Evolutionary conservation across 2,797 vertebrate genomes (phyloP).

Genomic region (Protonibea diacanthus): DNA sequence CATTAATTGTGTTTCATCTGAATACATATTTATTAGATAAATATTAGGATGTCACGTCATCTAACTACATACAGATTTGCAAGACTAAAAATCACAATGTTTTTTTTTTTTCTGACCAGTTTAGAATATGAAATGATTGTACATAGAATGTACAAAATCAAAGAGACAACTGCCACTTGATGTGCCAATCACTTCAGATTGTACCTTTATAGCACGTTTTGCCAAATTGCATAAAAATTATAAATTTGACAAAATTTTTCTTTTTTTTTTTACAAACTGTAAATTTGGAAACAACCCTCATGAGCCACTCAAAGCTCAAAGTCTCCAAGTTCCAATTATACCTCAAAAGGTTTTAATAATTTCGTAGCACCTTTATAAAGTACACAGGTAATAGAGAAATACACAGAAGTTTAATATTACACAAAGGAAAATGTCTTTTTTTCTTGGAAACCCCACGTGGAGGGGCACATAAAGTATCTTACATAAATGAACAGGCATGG

Average conservation of each 20-base stretch:
- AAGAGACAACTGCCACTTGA: conserved; percentile 93
- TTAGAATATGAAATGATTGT: conserved; percentile 97
- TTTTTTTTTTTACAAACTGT: conserved; percentile 92
- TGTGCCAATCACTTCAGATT: conserved; percentile 93
- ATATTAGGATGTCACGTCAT: conserved; percentile 99
- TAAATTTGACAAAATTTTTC: conserved; percentile 92
- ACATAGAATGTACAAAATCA: conserved; percentile 95
- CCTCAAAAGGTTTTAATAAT: conserved; percentile 91
- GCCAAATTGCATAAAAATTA: conserved; percentile 87
- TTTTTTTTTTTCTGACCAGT: conserved; percentile 89
- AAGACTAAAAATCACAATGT: conserved; percentile 99
- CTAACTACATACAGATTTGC: conserved; percentile 99
- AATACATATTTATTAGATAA: conserved; percentile 99
- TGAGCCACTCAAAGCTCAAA: conserved; percentile 77
- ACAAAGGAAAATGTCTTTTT: conserved; percentile 90
- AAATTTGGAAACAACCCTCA: conserved; percentile 97
- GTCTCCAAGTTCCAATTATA: conserved; percentile 86
- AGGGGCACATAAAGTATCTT: conserved; percentile 94
- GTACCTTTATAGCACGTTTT: conserved; percentile 89
- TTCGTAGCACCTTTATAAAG: conserved; percentile 99
- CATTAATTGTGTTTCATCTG: conserved; percentile 95
- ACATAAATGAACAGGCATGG: conserved; percentile 92
- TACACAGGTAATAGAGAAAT: conserved; percentile 99
- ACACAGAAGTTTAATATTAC: conserved; percentile 98
- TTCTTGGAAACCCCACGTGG: conserved; percentile 73